phyloP scores from a whole-genome alignment of 1,140 invertebrate species.

The Plectrocnemia conspersa region DNA sequence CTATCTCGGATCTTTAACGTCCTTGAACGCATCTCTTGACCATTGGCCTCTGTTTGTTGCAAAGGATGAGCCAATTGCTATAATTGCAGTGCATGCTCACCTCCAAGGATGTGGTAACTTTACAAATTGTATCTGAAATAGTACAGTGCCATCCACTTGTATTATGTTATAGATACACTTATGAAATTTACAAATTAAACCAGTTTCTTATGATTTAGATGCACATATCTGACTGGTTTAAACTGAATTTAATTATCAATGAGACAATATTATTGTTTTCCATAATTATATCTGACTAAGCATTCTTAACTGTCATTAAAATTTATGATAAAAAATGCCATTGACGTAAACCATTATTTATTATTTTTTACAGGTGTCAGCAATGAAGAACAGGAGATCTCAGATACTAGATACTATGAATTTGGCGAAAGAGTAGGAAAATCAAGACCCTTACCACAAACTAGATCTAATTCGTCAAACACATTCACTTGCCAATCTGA shows the following conservation, averaged over 20 bases:
- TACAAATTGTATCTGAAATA: too few relatives aligned
- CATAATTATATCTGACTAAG: neutral
- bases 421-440: conserved; percentile 25
- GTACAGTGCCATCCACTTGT: too few relatives aligned
- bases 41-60: too few relatives aligned
- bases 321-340: neutral
- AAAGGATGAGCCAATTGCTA: too few relatives aligned
- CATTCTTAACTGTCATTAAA: neutral
- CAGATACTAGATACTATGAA: neutral
- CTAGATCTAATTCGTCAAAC: neutral
- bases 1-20: too few relatives aligned
- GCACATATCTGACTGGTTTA: neutral
- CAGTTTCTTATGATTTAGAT: too few relatives aligned
- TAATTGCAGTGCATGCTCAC: too few relatives aligned
- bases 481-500: conserved; percentile 45
- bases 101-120: too few relatives aligned
- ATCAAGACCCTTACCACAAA: conserved; percentile 5
- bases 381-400: neutral
- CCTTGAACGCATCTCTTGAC: too few relatives aligned
- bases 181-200: too few relatives aligned
- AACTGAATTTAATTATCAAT: neutral
- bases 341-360: neutral
- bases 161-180: too few relatives aligned
- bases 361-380: neutral
- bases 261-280: neutral